Base-by-base conservation (phyloP, 1,140 invertebrate genomes). In the Drosophila orosa region DNA sequence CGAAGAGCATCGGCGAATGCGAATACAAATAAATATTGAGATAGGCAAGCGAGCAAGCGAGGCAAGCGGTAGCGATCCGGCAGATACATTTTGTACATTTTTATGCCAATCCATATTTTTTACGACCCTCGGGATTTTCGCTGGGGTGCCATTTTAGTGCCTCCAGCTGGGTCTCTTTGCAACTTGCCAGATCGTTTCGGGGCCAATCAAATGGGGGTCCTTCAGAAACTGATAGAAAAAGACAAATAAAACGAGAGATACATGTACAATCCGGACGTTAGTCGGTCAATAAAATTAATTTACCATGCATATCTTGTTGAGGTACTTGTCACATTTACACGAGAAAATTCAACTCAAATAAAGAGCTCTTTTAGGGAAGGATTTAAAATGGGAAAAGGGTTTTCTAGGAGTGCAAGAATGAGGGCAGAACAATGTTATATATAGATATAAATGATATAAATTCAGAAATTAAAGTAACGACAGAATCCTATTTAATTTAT, bases 1-100 rank as follows among this genome's bases (percentile, higher is more conserved):
- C 54, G 65, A 71, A 71, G 39, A 72, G 52, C 68, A 72, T 25
- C 66, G 66, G 25, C 44, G 33, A 40, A 40, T 59, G 60, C 65
- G 67, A 71, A 58, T 58, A 71, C 68, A 72, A 72, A 71, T 72
- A 72, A 72, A 72, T 71, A 72, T 71, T 69, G 50, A 47, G 48
- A 71, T 71, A 71, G 67, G 67, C 67, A 33, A 57, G 19, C n/a
- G 24, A 13, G n/a, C n/a, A n/a, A n/a, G n/a, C n/a, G n/a, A n/a
- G n/a, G n/a, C n/a, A n/a, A n/a, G n/a, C n/a, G n/a, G n/a, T n/a
- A 15, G 31, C 48, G 59, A 62, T 62, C 33, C 59, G 19, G 24
- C 35, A 42, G 55, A 72, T 71, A 71, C 68, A 72, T 72, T 72
- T 58, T 71, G 48, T 71, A n/a, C n/a, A 72, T 42, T 71, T 72